Evolutionary conservation across 2,113 vertebrate species (phyloP).

Genomic region (Numenius arquata): DNA sequence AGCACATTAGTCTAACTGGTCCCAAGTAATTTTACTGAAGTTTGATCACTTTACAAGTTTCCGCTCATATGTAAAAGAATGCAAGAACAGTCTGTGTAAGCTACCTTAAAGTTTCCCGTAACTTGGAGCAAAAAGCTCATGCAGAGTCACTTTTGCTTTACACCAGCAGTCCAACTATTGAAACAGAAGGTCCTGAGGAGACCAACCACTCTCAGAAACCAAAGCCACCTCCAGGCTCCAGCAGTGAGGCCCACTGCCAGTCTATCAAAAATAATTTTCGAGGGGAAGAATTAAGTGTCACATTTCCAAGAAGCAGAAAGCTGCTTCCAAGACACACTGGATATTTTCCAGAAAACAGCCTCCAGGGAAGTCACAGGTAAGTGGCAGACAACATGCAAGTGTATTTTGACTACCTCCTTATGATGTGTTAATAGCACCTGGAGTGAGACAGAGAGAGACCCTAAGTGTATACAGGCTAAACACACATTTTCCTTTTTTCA

Average conservation of each 20-base stretch:
- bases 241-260: neutral
- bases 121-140: neutral
- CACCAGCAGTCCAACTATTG: neutral
- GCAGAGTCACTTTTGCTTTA: neutral
- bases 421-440: neutral
- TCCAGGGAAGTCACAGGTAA: constrained; percentile 22
- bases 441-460: neutral
- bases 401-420: constrained; percentile 16
- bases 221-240: neutral
- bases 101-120: constrained; percentile 23
- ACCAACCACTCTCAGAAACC: neutral
- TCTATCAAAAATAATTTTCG: neutral
- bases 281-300: neutral
- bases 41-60: constrained; percentile 60
- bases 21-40: constrained; percentile 17
- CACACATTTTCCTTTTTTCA: neutral
- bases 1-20: constrained; percentile 29
- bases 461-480: neutral
- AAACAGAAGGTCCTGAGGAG: neutral
- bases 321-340: constrained; percentile 1
- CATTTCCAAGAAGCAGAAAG: constrained; percentile 7
- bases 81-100: constrained; percentile 8
- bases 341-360: neutral
- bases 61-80: constrained; percentile 28
- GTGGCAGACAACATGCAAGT: neutral